Percentiles rank a stretch among this genome's conserved stretches.
phyloP scores from a whole-genome alignment of 2,113 vertebrate genomes.

The Phoenicopterus ruber region DNA sequence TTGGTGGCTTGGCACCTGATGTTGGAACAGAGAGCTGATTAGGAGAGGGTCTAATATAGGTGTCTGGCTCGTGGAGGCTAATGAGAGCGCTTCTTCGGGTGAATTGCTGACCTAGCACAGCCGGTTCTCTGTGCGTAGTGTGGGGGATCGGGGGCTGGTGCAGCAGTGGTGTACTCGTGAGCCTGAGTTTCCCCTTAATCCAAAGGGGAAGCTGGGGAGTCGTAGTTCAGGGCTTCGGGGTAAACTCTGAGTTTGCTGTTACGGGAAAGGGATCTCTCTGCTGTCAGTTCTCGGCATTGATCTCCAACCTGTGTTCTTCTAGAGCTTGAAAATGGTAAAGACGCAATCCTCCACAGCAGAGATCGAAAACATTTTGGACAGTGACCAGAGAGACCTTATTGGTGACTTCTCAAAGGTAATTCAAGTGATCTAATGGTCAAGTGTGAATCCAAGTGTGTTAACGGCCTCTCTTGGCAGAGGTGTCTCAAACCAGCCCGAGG shows the following conservation, averaged over 20 bases:
- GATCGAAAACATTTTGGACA: constrained; percentile 87
- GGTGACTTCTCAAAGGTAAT: constrained; percentile 96
- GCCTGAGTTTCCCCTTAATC: neutral
- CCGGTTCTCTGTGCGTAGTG: rapidly evolving
- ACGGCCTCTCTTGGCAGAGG: neutral
- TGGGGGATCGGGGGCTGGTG: neutral
- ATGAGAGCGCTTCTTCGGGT: neutral
- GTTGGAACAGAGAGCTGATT: rapidly evolving
- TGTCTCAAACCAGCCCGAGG: neutral
- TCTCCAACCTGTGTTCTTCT: neutral
- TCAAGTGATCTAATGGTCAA: neutral
- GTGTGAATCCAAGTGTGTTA: neutral
- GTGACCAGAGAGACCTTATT: constrained; percentile 84
- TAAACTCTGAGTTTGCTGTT: too few species aligned
- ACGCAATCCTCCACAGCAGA: constrained; percentile 79
- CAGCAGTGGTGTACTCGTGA: rapidly evolving
- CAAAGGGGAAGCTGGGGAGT: neutral
- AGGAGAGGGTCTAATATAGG: rapidly evolving
- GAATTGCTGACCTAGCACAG: neutral
- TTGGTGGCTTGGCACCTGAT: neutral
- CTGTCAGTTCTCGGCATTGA: rapidly evolving
- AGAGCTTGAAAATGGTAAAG: constrained; percentile 67
- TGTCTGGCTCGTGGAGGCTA: neutral
- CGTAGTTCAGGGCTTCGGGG: neutral
- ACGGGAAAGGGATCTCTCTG: neutral